Conservation (phyloP, 2,888 invertebrate genomes). For the Melinaea menophilus region DNA sequence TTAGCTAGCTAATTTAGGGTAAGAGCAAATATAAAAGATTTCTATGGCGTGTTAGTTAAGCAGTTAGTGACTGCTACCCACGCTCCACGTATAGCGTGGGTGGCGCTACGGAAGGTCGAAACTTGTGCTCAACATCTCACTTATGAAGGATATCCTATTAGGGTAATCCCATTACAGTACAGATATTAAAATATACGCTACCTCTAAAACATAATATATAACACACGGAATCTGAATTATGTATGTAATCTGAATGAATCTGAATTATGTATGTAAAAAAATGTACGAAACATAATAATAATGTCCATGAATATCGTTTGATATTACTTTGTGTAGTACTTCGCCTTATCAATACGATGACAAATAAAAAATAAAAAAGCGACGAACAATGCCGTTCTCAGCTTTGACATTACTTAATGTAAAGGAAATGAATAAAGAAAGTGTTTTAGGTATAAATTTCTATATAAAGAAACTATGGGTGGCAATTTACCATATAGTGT, state of each 20-base stretch:
- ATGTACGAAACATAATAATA: not conserved
- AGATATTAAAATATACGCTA: too few species aligned
- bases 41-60: slow-evolving; percentile 89
- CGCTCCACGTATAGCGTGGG: slow-evolving; percentile 97
- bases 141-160: slow-evolving; percentile 94
- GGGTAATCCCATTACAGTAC: slow-evolving; percentile 70
- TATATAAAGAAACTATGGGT: not conserved
- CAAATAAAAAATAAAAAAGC: slow-evolving; percentile 2
- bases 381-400: not conserved
- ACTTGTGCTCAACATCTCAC: slow-evolving; percentile 92
- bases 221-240: not conserved
- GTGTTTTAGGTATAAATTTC: not conserved
- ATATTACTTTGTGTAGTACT: not conserved
- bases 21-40: too few species aligned
- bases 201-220: not conserved
- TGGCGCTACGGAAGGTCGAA: slow-evolving; percentile 96
- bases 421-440: slow-evolving; percentile 3
- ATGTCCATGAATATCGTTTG: not conserved
- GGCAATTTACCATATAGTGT: not conserved
- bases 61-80: slow-evolving; percentile 88
- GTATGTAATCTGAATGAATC: slow-evolving; percentile 2
- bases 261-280: not conserved
- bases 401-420: slow-evolving; percentile 3
- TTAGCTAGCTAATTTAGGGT: too few species aligned
- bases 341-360: not conserved